phyloP scores from a whole-genome alignment of 92 coral and sea anemone genomes.

The Pocillopora meandrina region DNA sequence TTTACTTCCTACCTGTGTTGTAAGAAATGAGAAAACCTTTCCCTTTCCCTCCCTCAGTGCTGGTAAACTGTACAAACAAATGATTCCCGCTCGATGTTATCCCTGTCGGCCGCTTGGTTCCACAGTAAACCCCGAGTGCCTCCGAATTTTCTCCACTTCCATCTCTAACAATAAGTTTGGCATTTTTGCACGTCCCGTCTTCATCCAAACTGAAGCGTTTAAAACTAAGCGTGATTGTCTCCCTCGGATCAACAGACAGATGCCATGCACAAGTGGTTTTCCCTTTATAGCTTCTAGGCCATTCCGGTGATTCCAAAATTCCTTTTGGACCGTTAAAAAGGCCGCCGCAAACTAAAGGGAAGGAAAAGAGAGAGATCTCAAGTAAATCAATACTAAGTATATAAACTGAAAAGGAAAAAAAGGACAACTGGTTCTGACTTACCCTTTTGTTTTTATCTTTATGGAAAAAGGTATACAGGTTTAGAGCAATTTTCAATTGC shows the following conservation, averaged over 20 bases:
- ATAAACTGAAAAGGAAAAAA: background rate
- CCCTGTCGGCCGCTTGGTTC: slow-evolving; percentile 55
- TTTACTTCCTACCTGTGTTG: slow-evolving; percentile 51
- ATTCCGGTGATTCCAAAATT: slow-evolving; percentile 70
- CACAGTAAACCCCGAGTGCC: slow-evolving; percentile 75
- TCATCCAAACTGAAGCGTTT: slow-evolving; percentile 65
- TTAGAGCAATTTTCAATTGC: too few species aligned
- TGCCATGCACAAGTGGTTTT: slow-evolving; percentile 67
- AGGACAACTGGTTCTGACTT: too few species aligned
- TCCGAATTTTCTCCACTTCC: slow-evolving; percentile 51
- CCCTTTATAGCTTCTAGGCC: slow-evolving; percentile 80
- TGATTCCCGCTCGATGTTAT: slow-evolving; percentile 54
- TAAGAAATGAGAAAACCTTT: slow-evolving; percentile 77
- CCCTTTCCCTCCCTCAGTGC: slow-evolving; percentile 59
- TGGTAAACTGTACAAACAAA: slow-evolving; percentile 69
- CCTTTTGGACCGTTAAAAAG: slow-evolving; percentile 61
- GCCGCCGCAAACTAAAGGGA: slow-evolving; percentile 56
- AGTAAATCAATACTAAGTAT: background rate
- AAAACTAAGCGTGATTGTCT: slow-evolving; percentile 66
- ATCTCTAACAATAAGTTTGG: slow-evolving; percentile 67
- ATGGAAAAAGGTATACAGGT: too few species aligned
- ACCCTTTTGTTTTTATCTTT: too few species aligned
- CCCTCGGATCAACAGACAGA: slow-evolving; percentile 49
- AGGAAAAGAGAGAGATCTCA: too few species aligned
- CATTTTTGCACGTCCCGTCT: slow-evolving; percentile 65